phyloP scores from a whole-genome alignment of 2,113 vertebrate species.

The Polyodon spathula region DNA sequence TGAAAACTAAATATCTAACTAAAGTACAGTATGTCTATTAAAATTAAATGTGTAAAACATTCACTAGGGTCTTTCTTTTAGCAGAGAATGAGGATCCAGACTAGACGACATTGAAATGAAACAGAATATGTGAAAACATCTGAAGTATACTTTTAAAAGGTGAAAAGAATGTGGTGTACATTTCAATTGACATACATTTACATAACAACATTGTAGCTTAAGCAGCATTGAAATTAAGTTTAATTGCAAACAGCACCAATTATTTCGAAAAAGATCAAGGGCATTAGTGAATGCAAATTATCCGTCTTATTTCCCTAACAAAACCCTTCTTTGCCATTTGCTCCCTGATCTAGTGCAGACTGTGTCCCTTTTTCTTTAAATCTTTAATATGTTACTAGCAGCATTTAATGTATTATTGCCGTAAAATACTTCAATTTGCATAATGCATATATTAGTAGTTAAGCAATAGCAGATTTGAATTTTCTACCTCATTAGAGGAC shows the following conservation, averaged over 20 bases:
- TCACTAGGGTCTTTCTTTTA: no score
- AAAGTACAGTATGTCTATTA: background rate
- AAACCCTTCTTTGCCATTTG: background rate
- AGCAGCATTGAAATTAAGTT: background rate
- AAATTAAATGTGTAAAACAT: no score
- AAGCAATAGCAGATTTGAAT: conserved; percentile 1
- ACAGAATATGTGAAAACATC: no score
- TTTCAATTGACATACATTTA: conserved; percentile 2
- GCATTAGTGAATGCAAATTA: background rate
- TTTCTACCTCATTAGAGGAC: conserved; percentile 1
- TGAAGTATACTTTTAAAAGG: background rate
- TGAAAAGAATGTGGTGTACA: background rate
- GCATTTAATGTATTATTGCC: background rate
- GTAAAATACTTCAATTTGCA: background rate
- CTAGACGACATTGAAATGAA: no score
- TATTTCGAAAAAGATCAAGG: background rate
- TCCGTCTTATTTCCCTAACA: background rate
- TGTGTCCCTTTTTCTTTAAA: background rate
- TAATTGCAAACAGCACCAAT: background rate
- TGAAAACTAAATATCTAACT: no score
- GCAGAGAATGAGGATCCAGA: no score
- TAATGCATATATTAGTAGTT: background rate
- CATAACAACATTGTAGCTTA: background rate
- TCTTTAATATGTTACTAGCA: background rate
- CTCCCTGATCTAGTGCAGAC: background rate